Evolutionary conservation across 1,140 invertebrate species (phyloP), one percentile per base, ranked within the genome.

Genomic region (Argopecten irradians): DNA sequence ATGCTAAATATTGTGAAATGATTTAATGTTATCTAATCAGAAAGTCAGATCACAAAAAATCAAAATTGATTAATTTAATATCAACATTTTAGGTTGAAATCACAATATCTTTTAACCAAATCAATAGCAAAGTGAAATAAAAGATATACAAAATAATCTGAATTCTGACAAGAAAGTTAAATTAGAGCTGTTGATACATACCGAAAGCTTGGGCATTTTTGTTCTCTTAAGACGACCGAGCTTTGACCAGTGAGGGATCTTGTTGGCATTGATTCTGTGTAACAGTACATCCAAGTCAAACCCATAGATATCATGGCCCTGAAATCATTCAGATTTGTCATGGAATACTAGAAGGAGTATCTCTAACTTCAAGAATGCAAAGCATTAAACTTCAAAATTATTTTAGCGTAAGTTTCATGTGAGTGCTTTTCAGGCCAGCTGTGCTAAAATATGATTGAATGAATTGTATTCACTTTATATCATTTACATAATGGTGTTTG

Each of bases 201-300:
- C 94, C 86, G 93, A 93, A n/a, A 94, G 90, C 93, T 97, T 96
- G 36, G 96, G 96, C 39, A 97, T 95, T 43, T 92, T 93, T 82
- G 97, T 96, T 91, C 98, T 96, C 92, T 97, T 98, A 0, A 99
- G 94, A 86, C 98, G 96, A 32, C 98, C 98, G 85, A 99, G 96
- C 91, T 98, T 97, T 34, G 98, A 99, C 98, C 98, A 99, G 93
- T 98, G 97, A 0, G 97, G 97, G 84, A 98, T 97, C 94, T 98
- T 97, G 91, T 96, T 95, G 32, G 90, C 90, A 86, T 97, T 95
- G 46, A 99, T 97, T 83, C 98, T 97, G 90, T 98, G 97, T n/a
- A 98, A 97, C 0, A 99, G 96, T 9, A 99, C 96, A 93, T 98
- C 98, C 86, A 99, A 96, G 94, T 99, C 98, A 95, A 98, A 98